Percentiles rank a stretch among this genome's conserved stretches.
phyloP scores from a whole-genome alignment of 2,888 invertebrate species.

The Geophilus truncorum region DNA sequence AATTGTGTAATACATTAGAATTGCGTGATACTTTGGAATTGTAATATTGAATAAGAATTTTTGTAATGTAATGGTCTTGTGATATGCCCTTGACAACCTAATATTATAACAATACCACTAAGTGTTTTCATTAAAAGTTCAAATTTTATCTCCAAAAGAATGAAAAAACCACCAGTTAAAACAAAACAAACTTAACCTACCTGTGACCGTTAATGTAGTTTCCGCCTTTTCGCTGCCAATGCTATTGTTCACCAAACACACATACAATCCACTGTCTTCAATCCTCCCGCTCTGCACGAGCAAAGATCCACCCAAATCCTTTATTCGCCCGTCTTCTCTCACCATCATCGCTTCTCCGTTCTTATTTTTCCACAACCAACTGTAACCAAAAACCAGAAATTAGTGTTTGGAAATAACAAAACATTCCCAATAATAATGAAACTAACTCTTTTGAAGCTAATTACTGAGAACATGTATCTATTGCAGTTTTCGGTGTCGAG shows the following conservation, averaged over 20 bases:
- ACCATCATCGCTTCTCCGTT: not conserved
- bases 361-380: constrained; percentile 8
- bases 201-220: constrained; percentile 83
- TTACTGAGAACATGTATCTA: not conserved
- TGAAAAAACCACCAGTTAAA: not conserved
- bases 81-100: no score
- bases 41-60: no score
- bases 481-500: not conserved
- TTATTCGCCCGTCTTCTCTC: constrained; percentile 57
- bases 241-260: constrained; percentile 90
- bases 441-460: not conserved
- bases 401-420: not conserved
- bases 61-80: no score
- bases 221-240: constrained; percentile 88
- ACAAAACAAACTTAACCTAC: constrained; percentile 44
- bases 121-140: no score
- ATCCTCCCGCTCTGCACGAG: constrained; percentile 86
- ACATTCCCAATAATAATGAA: not conserved
- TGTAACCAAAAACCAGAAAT: no score
- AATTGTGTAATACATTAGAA: no score
- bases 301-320: constrained; percentile 87
- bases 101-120: no score
- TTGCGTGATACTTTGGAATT: no score
- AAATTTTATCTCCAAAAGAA: not conserved
- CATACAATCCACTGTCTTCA: constrained; percentile 88